Evolutionary conservation across 2,888 invertebrate species (phyloP).

Genomic region (Candidula unifasciata): DNA sequence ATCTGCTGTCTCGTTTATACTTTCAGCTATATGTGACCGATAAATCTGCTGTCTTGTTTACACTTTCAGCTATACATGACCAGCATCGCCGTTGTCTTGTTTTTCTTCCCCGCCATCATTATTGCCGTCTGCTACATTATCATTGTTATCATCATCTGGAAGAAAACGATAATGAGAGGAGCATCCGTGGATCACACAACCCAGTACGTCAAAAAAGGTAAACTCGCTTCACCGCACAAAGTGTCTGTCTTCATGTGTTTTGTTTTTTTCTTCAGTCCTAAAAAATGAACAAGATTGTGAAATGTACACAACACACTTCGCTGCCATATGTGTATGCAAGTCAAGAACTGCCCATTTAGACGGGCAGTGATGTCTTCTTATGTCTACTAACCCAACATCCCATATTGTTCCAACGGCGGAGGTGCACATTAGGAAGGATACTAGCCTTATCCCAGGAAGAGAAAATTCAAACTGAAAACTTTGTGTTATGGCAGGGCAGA

Average conservation of each 20-base stretch:
- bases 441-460: too few species aligned
- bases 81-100: conserved; percentile 83
- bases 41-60: not conserved
- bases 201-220: conserved; percentile 40
- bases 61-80: conserved; percentile 88
- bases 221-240: too few species aligned
- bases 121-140: conserved; percentile 94
- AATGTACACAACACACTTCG: conserved; percentile 11
- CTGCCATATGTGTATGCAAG: not conserved
- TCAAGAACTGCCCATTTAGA: too few species aligned
- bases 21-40: too few species aligned
- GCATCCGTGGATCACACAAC: not conserved
- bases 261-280: not conserved
- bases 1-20: not conserved
- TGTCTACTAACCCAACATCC: too few species aligned
- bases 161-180: conserved; percentile 51
- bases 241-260: not conserved
- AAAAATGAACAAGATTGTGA: too few species aligned
- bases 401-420: too few species aligned
- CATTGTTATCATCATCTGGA: conserved; percentile 94
- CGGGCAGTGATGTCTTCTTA: too few species aligned
- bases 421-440: too few species aligned
- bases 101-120: conserved; percentile 90
- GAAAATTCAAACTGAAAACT: too few species aligned
- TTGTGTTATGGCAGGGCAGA: too few species aligned